Evolutionary conservation across 2,797 vertebrate genomes (phyloP).

Genomic region (Manis crassicaudata): DNA sequence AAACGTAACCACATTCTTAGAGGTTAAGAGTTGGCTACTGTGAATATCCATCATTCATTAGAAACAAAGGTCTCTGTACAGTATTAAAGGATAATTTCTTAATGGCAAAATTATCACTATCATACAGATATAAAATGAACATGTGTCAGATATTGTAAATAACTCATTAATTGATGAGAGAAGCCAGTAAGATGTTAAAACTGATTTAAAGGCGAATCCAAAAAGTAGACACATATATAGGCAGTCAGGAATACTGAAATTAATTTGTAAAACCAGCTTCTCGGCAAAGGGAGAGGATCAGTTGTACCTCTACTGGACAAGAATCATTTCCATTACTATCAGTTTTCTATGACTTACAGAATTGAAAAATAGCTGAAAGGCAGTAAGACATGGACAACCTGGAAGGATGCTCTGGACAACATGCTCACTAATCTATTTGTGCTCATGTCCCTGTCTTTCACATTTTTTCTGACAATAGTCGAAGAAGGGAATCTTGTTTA

Average conservation of each 20-base stretch:
- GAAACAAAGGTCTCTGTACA: not conserved
- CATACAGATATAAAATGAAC: not conserved
- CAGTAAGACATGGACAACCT: not conserved
- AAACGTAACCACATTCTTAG: not conserved
- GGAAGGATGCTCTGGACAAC: not conserved
- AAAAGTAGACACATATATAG: not conserved
- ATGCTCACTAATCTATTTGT: not conserved
- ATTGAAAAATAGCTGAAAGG: not conserved
- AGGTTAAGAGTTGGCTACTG: not conserved
- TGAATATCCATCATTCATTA: not conserved
- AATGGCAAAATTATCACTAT: not conserved
- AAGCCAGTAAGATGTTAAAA: not conserved
- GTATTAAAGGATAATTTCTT: not conserved
- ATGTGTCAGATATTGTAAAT: not conserved
- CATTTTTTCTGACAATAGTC: not conserved
- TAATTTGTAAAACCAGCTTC: not conserved
- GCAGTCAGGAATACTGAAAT: not conserved
- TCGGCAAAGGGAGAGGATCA: not conserved
- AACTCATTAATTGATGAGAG: not conserved
- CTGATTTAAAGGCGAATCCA: not conserved
- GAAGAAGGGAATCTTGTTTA: not conserved
- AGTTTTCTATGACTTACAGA: not conserved
- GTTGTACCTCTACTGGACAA: not conserved
- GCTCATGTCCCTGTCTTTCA: not conserved
- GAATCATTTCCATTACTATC: not conserved